Base-by-base conservation (phyloP, 2,113 vertebrate genomes). In the Varanus komodoensis region DNA sequence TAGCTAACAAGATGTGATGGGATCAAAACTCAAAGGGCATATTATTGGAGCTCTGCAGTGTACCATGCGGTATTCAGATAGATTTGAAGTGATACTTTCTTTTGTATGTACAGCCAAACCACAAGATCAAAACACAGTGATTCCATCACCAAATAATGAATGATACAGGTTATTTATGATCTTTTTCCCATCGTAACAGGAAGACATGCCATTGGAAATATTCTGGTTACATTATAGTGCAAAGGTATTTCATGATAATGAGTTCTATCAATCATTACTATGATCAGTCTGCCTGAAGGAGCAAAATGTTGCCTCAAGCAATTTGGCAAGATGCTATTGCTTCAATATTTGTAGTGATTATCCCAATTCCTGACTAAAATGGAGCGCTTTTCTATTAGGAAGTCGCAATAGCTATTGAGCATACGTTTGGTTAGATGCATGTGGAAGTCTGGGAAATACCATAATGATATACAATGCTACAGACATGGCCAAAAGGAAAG, bases 311-410 rank as follows among this genome's bases (percentile, higher is more conserved):
- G 91, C 91, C 91, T 92, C 87, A 93, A 95, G 91, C 85, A 94
- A 94, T 25, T 87, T 91, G 93, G 61, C 82, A 92, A 80, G 87
- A 87, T 89, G 90, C 69, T 93, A 89, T 95, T 94, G 67, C 11
- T 89, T 93, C 90, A 87, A 0, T 3, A 88, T 89, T 48, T 93
- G 71, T 86, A 91, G 94, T 92, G 93, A 94, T 95, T 77, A 88
- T 93, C 94, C 95, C 96, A 95, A 94, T 95, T 95, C 94, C 95
- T 96, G 96, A 95, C 95, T 95, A 90, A 89, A 91, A 91, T 78
- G 87, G 90, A 86, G 68, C 93, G 75, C 89, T 96, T 93, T 64
- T 96, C 95, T 93, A 79, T 82, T 92, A 90, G 95, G 92, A 95
- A 96, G 95, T 94, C 96, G 96, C 94, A 94, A 89, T 92, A 95